These are phyloP conservation scores for Thaleichthys pacificus DNA, from an alignment of 2,797 vertebrate genomes.

Conservation along the genomic window DNA sequence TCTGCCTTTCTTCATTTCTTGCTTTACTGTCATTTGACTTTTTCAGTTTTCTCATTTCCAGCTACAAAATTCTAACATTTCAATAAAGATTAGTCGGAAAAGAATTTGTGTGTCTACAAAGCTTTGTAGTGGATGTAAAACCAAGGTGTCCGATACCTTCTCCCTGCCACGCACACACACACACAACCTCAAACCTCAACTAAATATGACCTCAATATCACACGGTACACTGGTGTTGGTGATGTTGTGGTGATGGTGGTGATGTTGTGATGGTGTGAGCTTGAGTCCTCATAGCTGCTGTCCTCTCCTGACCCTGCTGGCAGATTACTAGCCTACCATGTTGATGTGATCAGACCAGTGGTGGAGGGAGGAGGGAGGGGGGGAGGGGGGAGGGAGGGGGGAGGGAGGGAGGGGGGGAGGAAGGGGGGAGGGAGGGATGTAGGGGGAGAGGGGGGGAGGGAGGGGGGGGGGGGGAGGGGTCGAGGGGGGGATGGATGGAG, in stretches of 20 bases:
- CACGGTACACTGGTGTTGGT: too few species aligned
- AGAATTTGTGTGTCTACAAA: neutral
- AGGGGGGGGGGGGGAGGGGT: too few species aligned
- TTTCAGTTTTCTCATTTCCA: neutral
- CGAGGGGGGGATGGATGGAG: too few species aligned
- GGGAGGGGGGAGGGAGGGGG: too few species aligned
- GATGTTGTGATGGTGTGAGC: neutral
- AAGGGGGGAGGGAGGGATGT: too few species aligned
- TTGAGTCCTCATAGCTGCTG: neutral
- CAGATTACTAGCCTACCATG: constrained; percentile 7
- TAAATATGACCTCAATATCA: neutral
- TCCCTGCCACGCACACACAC: too few species aligned
- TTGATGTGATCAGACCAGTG: constrained; percentile 6
- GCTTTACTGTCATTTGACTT: neutral
- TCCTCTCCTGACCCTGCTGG: neutral
- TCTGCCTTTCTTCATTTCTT: neutral
- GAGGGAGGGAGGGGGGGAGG: too few species aligned
- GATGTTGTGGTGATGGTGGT: neutral
- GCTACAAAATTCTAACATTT: constrained; percentile 8
- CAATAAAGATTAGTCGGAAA: neutral
- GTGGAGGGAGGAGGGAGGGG: too few species aligned
- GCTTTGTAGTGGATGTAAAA: neutral
- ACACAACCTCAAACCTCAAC: neutral
- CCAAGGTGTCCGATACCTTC: too few species aligned
- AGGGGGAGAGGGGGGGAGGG: too few species aligned